Base-by-base conservation (phyloP, 2,797 vertebrate species). In the Smutsia gigantea region DNA sequence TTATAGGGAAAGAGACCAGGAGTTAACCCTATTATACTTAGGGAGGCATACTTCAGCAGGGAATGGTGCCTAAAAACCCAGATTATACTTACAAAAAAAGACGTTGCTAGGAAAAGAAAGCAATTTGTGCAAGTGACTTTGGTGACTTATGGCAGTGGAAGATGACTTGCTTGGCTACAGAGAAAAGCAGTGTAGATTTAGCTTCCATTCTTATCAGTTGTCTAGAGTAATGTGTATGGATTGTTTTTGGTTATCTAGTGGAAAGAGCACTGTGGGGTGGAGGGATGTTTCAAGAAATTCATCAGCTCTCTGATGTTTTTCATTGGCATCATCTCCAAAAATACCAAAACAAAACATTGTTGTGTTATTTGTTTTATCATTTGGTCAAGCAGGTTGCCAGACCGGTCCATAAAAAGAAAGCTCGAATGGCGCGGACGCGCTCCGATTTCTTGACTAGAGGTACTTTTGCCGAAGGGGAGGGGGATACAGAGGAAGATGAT, bases 371-470 rank as follows among this genome's bases (percentile, higher is more conserved):
- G 98, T 99, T 99, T 98, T 99, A 98, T 98, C 98, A 98, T 99
- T 98, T 99, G 99, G 98, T 99, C 99, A 99, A 99, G 99, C 99
- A 99, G 99, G 99, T 99, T 98, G 99, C 99, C 99, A 99, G 99
- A 98, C 98, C 98, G 97, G 98, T 98, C 98, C 99, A 99, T 99
- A 99, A 99, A 99, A 99, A 99, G 99, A 99, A 99, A 99, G 99
- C 99, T 98, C 99, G 99, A 98, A 99, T 99, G 99, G 99, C 99
- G 96, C 99, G 99, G 99, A 99, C 99, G 51, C 99, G 99, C 98
- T 99, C 99, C 97, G 99, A 99, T 99, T 99, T 99, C 99, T 99
- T 99, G 99, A 99, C 99, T 99, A 99, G 99, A 97, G 99, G 99
- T 98, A 99, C 99, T 99, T 98, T 98, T 98, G 98, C 98, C 68